Evolutionary conservation across 2,113 vertebrate genomes (phyloP), one percentile per base, ranked within the genome.

Genomic region (Planiliza haematocheilus): DNA sequence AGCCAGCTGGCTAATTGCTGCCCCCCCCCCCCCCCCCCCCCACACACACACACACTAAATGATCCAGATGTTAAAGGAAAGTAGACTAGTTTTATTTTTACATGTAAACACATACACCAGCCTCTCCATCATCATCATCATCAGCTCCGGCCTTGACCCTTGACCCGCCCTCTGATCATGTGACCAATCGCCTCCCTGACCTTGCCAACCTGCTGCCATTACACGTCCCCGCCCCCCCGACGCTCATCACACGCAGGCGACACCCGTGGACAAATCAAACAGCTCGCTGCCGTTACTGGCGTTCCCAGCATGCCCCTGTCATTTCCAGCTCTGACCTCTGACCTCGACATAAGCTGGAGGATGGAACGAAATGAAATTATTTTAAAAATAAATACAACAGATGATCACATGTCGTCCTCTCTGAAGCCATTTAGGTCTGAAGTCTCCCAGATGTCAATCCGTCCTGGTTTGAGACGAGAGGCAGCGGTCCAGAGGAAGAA

Each of bases 141-240:
- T 64, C 66, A 43, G 42, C 48, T 8, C 11, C 21, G 51, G 52
- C 92, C 92, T 91, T 85, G 91, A 88, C 58, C 65, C 58, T 48
- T 65, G 59, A 14, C 77, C 74, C 59, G 45, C 18, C 7, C 58
- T 58, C 4, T 20, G 61, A 82, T 86, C 81, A 79, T 17, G 18
- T 13, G 8, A 70, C 87, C 83, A 69, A 90, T 88, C 77, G 14
- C 49, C 64, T 52, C 51, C 24, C 58, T 77, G 89, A 89, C 90
- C 92, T 91, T 86, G 86, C 65, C 37, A 37, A 10, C 50, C 58
- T n/a, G 58, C 3, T 1, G 41, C 64, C 77, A 62, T 83, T 55
- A 60, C 36, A 0, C 34, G 61, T 5, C 77, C 64, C 81, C 76
- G 39, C 77, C 86, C 79, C 38, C 67, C 38, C 13, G 73, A 76